Evolutionary conservation across 2,797 vertebrate species (phyloP).

Genomic region (Artibeus jamaicensis): DNA sequence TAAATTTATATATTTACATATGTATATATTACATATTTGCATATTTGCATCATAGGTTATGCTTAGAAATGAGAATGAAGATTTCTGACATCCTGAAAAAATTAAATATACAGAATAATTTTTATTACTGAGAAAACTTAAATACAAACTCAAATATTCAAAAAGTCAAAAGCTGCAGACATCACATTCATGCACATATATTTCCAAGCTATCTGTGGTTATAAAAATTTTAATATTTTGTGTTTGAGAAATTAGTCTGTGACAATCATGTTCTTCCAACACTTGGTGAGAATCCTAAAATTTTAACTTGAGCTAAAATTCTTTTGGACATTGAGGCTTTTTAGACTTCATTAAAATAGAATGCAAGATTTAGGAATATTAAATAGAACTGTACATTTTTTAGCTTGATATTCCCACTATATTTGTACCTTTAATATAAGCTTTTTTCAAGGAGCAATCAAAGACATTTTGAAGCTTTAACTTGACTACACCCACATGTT

Average conservation of each 20-base stretch:
- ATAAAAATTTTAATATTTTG: neutral
- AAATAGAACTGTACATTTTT: neutral
- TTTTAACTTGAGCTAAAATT: neutral
- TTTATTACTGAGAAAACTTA: neutral
- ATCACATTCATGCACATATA: neutral
- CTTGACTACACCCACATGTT: conserved; percentile 79
- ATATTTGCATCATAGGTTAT: neutral
- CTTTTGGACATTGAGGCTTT: neutral
- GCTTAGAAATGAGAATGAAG: neutral
- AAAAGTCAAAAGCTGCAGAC: neutral
- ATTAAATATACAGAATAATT: neutral
- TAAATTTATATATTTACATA: neutral
- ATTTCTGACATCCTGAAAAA: neutral
- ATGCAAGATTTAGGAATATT: neutral
- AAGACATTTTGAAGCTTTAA: conserved; percentile 78
- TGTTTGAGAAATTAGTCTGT: neutral
- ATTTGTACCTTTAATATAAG: conserved; percentile 69
- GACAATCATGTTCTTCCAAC: neutral
- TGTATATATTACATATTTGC: neutral
- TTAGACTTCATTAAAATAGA: neutral
- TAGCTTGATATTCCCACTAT: neutral
- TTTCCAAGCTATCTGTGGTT: neutral
- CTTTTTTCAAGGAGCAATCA: conserved; percentile 61
- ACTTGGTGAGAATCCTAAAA: neutral
- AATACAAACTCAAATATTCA: neutral